phyloP scores from a whole-genome alignment of 2,113 vertebrate species.

The Macrotus californicus region DNA sequence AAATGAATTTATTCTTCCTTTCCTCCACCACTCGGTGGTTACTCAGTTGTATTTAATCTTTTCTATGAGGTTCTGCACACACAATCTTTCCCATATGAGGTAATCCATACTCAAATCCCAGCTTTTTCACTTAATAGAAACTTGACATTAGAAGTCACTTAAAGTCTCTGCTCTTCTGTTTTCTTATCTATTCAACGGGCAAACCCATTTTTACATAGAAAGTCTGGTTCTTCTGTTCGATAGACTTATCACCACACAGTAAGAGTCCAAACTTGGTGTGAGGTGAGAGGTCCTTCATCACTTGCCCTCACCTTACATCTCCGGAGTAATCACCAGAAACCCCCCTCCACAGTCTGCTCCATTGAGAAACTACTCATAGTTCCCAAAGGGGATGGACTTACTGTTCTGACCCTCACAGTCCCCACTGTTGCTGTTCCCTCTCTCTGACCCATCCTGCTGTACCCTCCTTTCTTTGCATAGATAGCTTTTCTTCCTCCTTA shows the following conservation, averaged over 20 bases:
- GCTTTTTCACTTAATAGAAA: neutral
- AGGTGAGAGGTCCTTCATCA: neutral
- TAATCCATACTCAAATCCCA: conserved; percentile 13
- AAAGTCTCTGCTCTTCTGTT: neutral
- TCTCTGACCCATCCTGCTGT: rapidly evolving
- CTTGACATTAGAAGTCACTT: neutral
- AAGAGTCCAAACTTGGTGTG: neutral
- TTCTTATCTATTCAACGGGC: neutral
- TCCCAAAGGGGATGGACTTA: neutral
- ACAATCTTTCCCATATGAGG: neutral
- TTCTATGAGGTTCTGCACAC: neutral
- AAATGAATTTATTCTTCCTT: neutral
- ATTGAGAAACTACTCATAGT: rapidly evolving
- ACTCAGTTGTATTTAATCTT: neutral
- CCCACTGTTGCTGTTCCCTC: neutral
- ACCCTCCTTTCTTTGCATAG: neutral
- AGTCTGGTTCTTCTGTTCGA: neutral
- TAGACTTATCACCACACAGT: neutral
- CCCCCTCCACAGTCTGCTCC: rapidly evolving
- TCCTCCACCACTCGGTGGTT: neutral
- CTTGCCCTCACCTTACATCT: rapidly evolving
- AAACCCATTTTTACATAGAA: neutral
- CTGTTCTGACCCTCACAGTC: rapidly evolving
- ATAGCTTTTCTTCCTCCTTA: neutral
- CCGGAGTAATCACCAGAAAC: neutral